phyloP scores from a whole-genome alignment of 1,140 invertebrate species.

The Stegodyphus mimosarum region DNA sequence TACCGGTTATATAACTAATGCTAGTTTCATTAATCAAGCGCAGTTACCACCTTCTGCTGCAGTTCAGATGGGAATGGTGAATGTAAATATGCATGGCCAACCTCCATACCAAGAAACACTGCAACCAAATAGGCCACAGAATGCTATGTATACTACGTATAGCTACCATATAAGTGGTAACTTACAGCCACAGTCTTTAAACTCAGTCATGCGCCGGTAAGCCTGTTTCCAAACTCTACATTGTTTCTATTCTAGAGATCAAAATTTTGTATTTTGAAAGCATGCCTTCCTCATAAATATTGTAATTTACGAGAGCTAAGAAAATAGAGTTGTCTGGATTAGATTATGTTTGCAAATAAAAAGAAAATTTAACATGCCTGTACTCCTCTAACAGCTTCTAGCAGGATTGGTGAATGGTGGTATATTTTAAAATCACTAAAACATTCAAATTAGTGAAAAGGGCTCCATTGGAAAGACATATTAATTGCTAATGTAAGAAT shows the following conservation, averaged over 20 bases:
- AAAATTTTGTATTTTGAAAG: conserved; percentile 19
- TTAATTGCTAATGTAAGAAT: too few relatives aligned
- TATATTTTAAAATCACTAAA: too few relatives aligned
- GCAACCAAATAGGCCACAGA: conserved; percentile 76
- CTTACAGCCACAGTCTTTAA: conserved; percentile 75
- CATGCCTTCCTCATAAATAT: conserved; percentile 48
- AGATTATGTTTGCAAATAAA: too few relatives aligned
- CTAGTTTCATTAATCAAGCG: conserved; percentile 78
- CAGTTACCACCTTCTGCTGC: conserved; percentile 74
- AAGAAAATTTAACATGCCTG: too few relatives aligned
- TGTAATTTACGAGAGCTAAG: neutral
- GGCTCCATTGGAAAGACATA: too few relatives aligned
- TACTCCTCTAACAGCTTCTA: too few relatives aligned
- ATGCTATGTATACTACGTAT: conserved; percentile 79
- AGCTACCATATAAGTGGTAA: conserved; percentile 79
- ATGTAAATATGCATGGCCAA: conserved; percentile 74
- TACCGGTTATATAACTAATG: conserved; percentile 75
- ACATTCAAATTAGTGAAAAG: too few relatives aligned
- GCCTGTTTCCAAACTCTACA: conserved; percentile 58
- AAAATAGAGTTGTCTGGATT: too few relatives aligned
- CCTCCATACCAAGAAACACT: conserved; percentile 79
- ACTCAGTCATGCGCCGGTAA: conserved; percentile 77
- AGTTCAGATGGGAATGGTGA: conserved; percentile 80
- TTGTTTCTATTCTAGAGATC: conserved; percentile 50
- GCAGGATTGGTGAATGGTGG: too few relatives aligned